phyloP scores from a whole-genome alignment of 1,140 invertebrate species.

The Meloidogyne hapla region DNA sequence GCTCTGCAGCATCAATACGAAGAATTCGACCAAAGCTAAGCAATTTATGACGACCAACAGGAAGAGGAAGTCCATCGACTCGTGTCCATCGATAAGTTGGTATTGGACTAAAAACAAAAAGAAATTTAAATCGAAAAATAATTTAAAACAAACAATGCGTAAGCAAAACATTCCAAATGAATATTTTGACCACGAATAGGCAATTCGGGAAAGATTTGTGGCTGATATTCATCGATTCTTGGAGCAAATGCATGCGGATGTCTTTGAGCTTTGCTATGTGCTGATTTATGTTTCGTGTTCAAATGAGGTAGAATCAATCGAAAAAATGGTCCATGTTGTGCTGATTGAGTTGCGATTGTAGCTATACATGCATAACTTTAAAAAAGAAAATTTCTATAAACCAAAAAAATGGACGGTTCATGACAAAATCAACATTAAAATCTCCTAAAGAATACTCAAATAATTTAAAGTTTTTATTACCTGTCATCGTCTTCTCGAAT shows the following conservation, averaged over 20 bases:
- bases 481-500: constrained; percentile 41
- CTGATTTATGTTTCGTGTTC: background rate
- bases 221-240: constrained; percentile 49
- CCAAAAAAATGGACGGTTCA: background rate
- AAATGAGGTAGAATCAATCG: constrained; percentile 42
- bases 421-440: background rate
- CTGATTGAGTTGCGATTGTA: constrained; percentile 38
- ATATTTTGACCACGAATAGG: constrained; percentile 48
- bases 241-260: constrained; percentile 41
- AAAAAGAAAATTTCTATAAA: constrained; percentile 10
- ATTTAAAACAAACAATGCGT: constrained; percentile 46
- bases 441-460: background rate
- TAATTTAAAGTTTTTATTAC: constrained; percentile 22
- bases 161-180: constrained; percentile 49
- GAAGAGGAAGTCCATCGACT: constrained; percentile 39
- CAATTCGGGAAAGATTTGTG: constrained; percentile 49
- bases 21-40: constrained; percentile 49
- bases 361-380: constrained; percentile 50
- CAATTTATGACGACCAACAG: constrained; percentile 36
- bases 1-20: constrained; percentile 40
- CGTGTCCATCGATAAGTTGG: constrained; percentile 45
- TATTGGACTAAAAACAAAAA: constrained; percentile 35
- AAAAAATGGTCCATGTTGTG: constrained; percentile 51
- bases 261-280: constrained; percentile 7
- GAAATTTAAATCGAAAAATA: constrained; percentile 24